These are phyloP conservation scores for Conops quadrifasciatus DNA, from an alignment of 2,888 invertebrate genomes.

Conservation along the genomic window DNA sequence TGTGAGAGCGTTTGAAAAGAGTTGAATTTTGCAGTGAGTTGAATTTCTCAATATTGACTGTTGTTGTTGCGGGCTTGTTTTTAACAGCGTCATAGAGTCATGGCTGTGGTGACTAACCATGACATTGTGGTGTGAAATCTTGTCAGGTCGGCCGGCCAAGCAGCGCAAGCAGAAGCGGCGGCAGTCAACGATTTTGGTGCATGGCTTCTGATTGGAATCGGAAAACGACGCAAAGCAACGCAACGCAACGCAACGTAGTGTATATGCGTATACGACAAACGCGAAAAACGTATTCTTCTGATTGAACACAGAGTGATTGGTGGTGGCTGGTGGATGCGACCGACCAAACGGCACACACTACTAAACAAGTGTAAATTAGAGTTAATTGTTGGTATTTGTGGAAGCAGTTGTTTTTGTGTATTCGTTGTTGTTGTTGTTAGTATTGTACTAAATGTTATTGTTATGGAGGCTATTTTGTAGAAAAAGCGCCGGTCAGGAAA, in stretches of 20 bases:
- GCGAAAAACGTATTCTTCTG: not conserved
- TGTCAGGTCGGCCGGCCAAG: not conserved
- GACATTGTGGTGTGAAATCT: not conserved
- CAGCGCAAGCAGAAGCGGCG: not conserved
- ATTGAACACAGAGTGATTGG: not conserved
- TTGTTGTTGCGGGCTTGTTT: not conserved
- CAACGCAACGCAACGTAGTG: not conserved
- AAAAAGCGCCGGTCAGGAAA: no score
- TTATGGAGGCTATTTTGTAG: no score
- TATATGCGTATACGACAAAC: not conserved
- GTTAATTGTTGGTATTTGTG: no score
- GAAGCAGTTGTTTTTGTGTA: no score
- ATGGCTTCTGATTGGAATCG: not conserved
- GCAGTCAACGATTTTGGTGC: not conserved
- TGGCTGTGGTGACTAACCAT: not conserved
- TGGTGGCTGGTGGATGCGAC: no score
- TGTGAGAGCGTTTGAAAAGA: not conserved
- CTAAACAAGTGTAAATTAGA: no score
- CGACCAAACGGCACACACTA: no score
- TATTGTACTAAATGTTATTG: no score
- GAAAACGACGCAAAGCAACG: not conserved
- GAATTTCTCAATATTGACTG: not conserved
- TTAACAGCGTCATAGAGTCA: not conserved
- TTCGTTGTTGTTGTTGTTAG: no score
- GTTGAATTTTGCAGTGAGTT: not conserved